These are phyloP conservation scores for Melinaea marsaeus DNA, from an alignment of 2,888 invertebrate species.

Conservation along the genomic window DNA sequence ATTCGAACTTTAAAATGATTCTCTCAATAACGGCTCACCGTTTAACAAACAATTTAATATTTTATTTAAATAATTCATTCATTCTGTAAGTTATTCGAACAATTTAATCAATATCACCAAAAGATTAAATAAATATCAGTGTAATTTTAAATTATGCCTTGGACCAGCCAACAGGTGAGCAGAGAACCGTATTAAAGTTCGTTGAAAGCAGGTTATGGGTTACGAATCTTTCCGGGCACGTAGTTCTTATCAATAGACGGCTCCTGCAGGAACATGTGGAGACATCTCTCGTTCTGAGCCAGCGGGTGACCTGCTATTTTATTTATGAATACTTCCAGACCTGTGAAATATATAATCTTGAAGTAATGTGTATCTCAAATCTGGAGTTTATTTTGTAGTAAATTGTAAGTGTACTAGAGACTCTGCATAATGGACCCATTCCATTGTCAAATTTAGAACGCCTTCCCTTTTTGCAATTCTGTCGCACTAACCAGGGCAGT, in stretches of 20 bases:
- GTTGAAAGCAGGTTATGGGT: constrained; percentile 81
- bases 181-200: constrained; percentile 50
- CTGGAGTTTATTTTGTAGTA: no score
- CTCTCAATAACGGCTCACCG: constrained; percentile 25
- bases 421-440: no score
- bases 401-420: no score
- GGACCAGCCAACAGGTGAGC: constrained; percentile 16
- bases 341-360: constrained; percentile 41
- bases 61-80: no score
- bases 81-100: not conserved
- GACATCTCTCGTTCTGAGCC: constrained; percentile 98
- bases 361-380: no score
- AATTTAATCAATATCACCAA: not conserved
- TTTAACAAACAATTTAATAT: not conserved
- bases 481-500: no score
- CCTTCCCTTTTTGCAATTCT: no score
- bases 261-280: constrained; percentile 99
- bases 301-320: constrained; percentile 99
- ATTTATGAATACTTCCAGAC: constrained; percentile 98
- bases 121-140: not conserved
- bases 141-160: not conserved
- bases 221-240: constrained; percentile 99
- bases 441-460: no score
- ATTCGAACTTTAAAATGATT: constrained; percentile 39
- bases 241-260: constrained; percentile 99